These are phyloP conservation scores for Chymomyza costata DNA, from an alignment of 1,140 invertebrate genomes.

Conservation along the genomic window DNA sequence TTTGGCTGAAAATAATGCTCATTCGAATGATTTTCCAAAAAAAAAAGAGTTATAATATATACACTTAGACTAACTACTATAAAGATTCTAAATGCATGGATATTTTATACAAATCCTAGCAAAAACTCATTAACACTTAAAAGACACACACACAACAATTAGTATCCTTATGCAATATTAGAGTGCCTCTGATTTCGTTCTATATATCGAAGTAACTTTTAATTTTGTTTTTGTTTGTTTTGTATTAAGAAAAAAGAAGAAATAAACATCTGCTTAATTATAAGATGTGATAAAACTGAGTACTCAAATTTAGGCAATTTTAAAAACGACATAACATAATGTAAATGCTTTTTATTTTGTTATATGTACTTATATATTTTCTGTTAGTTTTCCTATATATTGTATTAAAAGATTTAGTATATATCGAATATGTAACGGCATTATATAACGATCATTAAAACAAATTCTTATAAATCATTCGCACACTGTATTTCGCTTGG, in stretches of 20 bases:
- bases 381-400: slow-evolving; percentile 42
- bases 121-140: too few species aligned
- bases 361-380: slow-evolving; percentile 42
- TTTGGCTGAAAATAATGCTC: slow-evolving; percentile 25
- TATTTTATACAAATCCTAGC: too few species aligned
- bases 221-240: slow-evolving; percentile 35
- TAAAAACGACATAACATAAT: slow-evolving; percentile 43
- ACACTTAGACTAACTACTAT: too few species aligned
- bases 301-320: slow-evolving; percentile 72
- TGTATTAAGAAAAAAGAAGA: slow-evolving; percentile 22
- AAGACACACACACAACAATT: slow-evolving; percentile 44
- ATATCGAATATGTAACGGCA: slow-evolving; percentile 42
- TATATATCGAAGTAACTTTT: slow-evolving; percentile 36
- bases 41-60: too few species aligned
- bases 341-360: slow-evolving; percentile 68
- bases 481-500: slow-evolving; percentile 57
- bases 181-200: slow-evolving; percentile 72
- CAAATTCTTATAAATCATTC: slow-evolving; percentile 53
- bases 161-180: slow-evolving; percentile 74
- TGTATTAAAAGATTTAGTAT: slow-evolving; percentile 27
- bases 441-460: slow-evolving; percentile 49
- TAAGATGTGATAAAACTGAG: slow-evolving; percentile 65
- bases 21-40: slow-evolving; percentile 20
- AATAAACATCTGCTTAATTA: slow-evolving; percentile 55
- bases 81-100: too few species aligned